These are phyloP conservation scores for Petrocephalus schoutedeni DNA, from an alignment of 2,797 vertebrate genomes.

Conservation along the genomic window DNA sequence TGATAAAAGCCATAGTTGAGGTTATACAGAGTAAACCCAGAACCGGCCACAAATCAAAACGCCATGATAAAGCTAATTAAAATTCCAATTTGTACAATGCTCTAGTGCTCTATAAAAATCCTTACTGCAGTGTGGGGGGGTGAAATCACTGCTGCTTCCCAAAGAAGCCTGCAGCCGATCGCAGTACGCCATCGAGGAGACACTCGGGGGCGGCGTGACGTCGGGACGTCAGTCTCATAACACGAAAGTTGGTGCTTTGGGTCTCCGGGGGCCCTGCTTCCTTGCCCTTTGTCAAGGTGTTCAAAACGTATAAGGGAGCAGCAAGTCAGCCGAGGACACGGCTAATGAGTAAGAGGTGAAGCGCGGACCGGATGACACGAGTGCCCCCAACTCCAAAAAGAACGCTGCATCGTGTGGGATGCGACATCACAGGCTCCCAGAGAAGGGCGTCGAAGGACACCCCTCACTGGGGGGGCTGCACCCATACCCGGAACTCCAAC, in stretches of 20 bases:
- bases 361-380: too few species aligned
- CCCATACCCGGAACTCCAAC: constrained; percentile 57
- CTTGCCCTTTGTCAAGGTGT: background rate
- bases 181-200: background rate
- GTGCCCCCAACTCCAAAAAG: background rate
- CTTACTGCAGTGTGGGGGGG: background rate
- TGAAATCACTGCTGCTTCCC: background rate
- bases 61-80: background rate
- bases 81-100: constrained; percentile 4
- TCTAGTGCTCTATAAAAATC: constrained; percentile 5
- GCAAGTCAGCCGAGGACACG: background rate
- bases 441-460: constrained; percentile 8
- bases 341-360: background rate
- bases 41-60: background rate
- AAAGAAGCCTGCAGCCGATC: background rate
- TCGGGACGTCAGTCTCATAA: background rate
- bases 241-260: background rate
- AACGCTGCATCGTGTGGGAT: background rate
- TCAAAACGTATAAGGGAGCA: background rate
- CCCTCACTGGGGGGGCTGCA: constrained; percentile 19
- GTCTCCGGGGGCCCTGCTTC: background rate
- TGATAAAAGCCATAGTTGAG: background rate
- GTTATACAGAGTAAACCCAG: background rate
- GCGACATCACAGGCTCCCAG: background rate
- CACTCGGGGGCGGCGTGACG: background rate